Percentiles rank a stretch among this genome's conserved stretches.
These are phyloP conservation scores for Brachionus manjavacas DNA, from an alignment of 1,140 invertebrate species.

Conservation along the genomic window DNA sequence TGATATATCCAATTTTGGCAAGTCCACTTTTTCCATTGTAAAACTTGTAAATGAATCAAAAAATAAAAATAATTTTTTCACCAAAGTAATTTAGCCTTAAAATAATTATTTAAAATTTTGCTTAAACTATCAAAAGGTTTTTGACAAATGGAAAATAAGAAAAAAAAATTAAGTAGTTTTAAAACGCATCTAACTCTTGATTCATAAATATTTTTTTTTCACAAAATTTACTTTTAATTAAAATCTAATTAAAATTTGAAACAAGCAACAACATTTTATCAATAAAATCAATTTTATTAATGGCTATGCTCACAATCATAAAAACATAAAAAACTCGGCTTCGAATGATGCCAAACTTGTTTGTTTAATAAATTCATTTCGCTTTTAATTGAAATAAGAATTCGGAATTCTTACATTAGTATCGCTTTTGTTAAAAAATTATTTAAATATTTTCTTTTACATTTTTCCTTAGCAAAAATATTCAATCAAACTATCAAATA, in stretches of 20 bases:
- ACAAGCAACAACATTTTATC: background rate
- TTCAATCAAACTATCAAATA: background rate
- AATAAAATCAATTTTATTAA: background rate
- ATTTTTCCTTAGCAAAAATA: background rate
- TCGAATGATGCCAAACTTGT: background rate
- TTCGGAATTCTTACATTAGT: background rate
- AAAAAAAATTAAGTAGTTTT: background rate
- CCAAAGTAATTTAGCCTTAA: background rate
- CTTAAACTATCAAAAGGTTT: background rate
- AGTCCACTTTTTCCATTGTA: background rate
- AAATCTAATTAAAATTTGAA: background rate
- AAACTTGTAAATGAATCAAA: background rate
- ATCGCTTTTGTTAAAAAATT: background rate
- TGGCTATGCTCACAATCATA: background rate
- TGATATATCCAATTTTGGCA: constrained; percentile 18
- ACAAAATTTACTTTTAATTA: background rate
- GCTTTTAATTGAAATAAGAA: background rate
- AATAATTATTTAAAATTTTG: background rate
- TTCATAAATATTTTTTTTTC: background rate
- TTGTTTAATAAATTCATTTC: background rate
- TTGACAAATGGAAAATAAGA: background rate
- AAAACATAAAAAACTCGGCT: background rate
- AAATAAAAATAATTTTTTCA: background rate
- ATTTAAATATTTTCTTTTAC: background rate
- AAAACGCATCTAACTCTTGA: background rate